Evolutionary conservation across 2,797 vertebrate species (phyloP), one percentile per base, ranked within the genome.

Genomic region (Lemur catta): DNA sequence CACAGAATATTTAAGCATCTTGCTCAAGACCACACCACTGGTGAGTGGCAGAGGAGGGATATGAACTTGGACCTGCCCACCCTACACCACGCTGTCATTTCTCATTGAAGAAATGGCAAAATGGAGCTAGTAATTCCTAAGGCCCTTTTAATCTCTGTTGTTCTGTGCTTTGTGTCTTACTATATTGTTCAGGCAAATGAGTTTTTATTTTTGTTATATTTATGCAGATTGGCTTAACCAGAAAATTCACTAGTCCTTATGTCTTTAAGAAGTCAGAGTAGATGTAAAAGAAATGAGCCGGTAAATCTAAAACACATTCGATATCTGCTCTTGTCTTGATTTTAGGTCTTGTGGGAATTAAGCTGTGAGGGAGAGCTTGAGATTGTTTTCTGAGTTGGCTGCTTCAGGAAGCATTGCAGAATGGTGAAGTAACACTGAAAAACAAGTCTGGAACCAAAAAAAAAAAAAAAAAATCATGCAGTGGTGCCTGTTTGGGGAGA

Each of bases 121-220:
- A 75, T 20, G 18, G 35, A 91, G 13, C 46, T 43, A 13, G 7
- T 17, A 30, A 71, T 76, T 52, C 57, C 57, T 30, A n/a, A 84
- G 33, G 52, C 10, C 59, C 52, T 74, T 78, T 71, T 71, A 33
- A 50, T 89, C 69, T 86, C 63, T 85, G 48, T 43, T 61, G 38
- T 76, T 85, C 59, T 63, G 8, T 48, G 65, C 87, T 96, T 74
- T 61, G 38, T 89, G 67, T 93, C 82, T 74, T 48, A 67, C 30
- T 71, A 48, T 65, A 33, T 65, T 91, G 14, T 74, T 87, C 67
- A 94, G 48, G 69, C 76, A 97, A 84, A 94, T 87, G n/a, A 91
- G 48, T 82, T 96, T 84, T 91, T 86, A 91, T 92, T 95, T 96
- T 96, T 93, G 67, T 82, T 89, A 72, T 91, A 59, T 91, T 94